Evolutionary conservation across 1,140 invertebrate species (phyloP).

Genomic region (Whitmania pigra): DNA sequence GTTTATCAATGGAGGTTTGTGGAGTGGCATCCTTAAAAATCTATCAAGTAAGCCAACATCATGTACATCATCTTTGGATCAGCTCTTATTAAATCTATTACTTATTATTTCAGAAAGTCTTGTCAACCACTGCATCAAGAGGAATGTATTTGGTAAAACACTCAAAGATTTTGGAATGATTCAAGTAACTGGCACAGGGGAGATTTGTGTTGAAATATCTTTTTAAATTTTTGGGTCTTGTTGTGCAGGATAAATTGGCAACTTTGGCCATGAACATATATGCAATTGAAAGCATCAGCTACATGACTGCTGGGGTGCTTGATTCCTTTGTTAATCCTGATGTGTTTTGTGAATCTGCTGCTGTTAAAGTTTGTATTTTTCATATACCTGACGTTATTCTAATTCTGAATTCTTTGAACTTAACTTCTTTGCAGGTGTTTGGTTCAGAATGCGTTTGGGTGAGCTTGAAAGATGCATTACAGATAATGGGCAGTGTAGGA

Average conservation of each 20-base stretch:
- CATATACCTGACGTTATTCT: not conserved
- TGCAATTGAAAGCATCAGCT: constrained; percentile 63
- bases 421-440: too few species aligned
- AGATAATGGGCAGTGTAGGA: too few species aligned
- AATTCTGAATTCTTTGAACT: too few species aligned
- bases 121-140: constrained; percentile 25
- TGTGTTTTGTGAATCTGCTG: constrained; percentile 45
- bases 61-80: too few species aligned
- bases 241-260: constrained; percentile 46
- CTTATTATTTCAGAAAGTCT: too few species aligned
- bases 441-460: too few species aligned
- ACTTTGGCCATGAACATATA: constrained; percentile 50
- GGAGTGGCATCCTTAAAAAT: too few species aligned
- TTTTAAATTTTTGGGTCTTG: not conserved
- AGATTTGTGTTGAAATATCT: constrained; percentile 14
- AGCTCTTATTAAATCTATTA: too few species aligned
- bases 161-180: constrained; percentile 48
- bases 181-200: constrained; percentile 33
- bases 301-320: constrained; percentile 56
- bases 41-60: too few species aligned
- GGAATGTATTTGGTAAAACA: constrained; percentile 40
- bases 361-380: constrained; percentile 38
- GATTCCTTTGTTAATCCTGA: constrained; percentile 59
- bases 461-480: too few species aligned
- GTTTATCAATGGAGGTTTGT: too few species aligned